Conservation (phyloP, 2,113 vertebrate genomes). For the Suncus etruscus region DNA sequence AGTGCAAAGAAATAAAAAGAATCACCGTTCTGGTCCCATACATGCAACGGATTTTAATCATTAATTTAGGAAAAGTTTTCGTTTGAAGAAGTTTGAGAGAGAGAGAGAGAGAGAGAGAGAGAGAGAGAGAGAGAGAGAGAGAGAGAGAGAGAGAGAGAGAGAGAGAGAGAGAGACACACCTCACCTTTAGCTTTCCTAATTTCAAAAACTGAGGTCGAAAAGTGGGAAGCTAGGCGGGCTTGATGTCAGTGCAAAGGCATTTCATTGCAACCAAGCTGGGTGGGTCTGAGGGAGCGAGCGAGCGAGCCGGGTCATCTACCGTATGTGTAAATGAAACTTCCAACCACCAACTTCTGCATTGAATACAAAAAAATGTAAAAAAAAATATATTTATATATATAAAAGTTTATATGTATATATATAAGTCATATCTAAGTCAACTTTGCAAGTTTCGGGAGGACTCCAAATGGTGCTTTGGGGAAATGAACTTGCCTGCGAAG, state of each 20-base stretch:
- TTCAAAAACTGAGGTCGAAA: conserved; percentile 15
- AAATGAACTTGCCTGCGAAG: conserved; percentile 74
- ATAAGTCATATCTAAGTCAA: no score
- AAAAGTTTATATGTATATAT: no score
- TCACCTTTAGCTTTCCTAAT: conserved; percentile 48
- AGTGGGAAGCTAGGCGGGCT: not conserved
- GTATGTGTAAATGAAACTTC: not conserved
- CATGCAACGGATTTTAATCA: not conserved
- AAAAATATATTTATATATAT: no score
- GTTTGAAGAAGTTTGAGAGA: not conserved
- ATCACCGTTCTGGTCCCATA: not conserved
- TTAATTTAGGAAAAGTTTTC: not conserved
- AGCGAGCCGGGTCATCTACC: not conserved
- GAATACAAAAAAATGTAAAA: no score
- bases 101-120: no score
- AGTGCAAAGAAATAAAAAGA: not conserved
- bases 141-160: not conserved
- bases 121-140: not conserved
- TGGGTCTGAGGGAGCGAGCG: not conserved
- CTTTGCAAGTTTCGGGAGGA: no score
- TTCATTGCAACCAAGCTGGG: conserved; percentile 5
- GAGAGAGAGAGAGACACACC: not conserved
- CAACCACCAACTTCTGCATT: not conserved
- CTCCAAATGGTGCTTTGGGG: no score
- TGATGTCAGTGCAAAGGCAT: conserved; percentile 2